Base-by-base conservation (phyloP, 2,888 invertebrate genomes). In the Thera obeliscata region DNA sequence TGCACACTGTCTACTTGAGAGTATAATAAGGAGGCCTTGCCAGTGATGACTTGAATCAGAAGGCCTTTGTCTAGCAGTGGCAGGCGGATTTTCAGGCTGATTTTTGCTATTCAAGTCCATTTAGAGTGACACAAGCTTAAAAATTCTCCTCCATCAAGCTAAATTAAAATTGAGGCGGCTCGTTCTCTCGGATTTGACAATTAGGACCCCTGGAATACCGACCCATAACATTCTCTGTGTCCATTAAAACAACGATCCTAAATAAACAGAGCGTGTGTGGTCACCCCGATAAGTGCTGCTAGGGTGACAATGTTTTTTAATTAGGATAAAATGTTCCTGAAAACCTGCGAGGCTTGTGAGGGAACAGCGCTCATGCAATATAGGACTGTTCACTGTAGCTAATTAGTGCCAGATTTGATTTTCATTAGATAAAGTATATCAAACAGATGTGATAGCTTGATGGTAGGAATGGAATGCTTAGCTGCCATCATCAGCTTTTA, bases 201-300 rank as follows among this genome's bases (percentile, higher is more conserved):
- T 90, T 87, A 83, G 79, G 81, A 78, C 77, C 74, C 43, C 78
- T 76, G 80, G 81, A 82, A 85, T 83, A 84, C 81, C 75, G 75
- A 74, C 76, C 74, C 79, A 82, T 81, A 85, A 85, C 87, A 83
- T 83, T 87, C 85, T 85, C 85, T 82, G 77, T 86, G 87, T 87
- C 90, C 87, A 88, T 90, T 89, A 89, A 83, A 88, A 88, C 88
- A 86, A 88, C 87, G 85, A 88, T 87, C 92, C 92, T 92, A 91
- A 90, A 82, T 79, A 91, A 91, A 91, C 89, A 89, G 60, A 72
- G 79, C 75, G 87, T 80, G 87, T 87, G 87, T 89, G 90, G 89
- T 86, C 87, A 85, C 84, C 81, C 84, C 79, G 90, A 91, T 91
- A 91, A 91, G 87, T 88, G 86, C 85, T 81, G 82, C 83, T 75